These are phyloP conservation scores for Coilia nasus DNA, from an alignment of 2,797 vertebrate genomes.

Conservation along the genomic window DNA sequence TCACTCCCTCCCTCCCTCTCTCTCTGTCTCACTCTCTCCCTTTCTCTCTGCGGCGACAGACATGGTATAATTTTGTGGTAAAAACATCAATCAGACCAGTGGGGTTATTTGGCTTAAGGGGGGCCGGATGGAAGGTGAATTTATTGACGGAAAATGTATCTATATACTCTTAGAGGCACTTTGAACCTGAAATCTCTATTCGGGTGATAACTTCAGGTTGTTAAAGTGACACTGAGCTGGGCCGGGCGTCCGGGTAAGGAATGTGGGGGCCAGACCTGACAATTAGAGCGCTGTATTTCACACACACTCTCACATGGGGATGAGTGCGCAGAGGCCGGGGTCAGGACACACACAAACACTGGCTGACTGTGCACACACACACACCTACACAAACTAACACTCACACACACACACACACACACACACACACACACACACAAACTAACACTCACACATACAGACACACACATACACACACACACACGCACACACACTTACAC, in stretches of 20 bases:
- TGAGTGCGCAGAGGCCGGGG: constrained; percentile 1
- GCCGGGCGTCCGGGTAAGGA: constrained; percentile 81
- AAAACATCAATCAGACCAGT: constrained; percentile 85
- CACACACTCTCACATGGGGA: constrained; percentile 42
- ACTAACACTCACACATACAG: constrained; percentile 31
- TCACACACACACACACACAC: background rate
- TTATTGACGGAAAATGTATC: constrained; percentile 93
- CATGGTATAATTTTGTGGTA: constrained; percentile 88
- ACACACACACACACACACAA: constrained; percentile 39
- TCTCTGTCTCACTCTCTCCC: constrained; percentile 53
- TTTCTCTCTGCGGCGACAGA: constrained; percentile 77
- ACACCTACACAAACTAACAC: constrained; percentile 37
- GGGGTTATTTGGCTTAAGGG: constrained; percentile 74
- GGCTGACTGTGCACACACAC: constrained; percentile 31
- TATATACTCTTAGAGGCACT: constrained; percentile 85
- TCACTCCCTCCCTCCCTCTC: constrained; percentile 58
- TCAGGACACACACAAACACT: constrained; percentile 35
- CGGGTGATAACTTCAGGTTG: constrained; percentile 92
- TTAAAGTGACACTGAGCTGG: constrained; percentile 90
- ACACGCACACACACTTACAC: background rate
- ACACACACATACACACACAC: background rate
- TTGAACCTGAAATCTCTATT: constrained; percentile 89
- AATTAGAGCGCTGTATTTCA: constrained; percentile 82
- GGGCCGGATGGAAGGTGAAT: constrained; percentile 77
- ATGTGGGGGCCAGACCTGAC: constrained; percentile 80